These are phyloP conservation scores for Paradoxurus hermaphroditus DNA, from an alignment of 2,113 vertebrate genomes.

Conservation along the genomic window DNA sequence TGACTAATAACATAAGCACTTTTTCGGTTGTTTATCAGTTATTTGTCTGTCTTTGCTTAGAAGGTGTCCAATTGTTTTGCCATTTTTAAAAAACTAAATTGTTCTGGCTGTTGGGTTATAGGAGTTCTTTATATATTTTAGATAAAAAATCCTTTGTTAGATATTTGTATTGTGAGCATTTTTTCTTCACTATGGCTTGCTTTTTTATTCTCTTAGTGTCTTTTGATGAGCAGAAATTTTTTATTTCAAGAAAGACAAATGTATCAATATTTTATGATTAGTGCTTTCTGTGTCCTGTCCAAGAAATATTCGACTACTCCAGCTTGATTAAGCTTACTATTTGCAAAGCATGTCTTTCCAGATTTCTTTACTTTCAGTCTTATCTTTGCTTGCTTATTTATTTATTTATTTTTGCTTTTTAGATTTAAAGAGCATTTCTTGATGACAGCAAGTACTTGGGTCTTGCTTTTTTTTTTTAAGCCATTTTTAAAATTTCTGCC, in stretches of 20 bases:
- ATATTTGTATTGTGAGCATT: not conserved
- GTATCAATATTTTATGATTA: not conserved
- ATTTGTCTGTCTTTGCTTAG: not conserved
- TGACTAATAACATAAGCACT: not conserved
- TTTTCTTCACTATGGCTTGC: not conserved
- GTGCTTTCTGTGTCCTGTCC: not conserved
- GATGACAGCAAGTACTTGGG: not conserved
- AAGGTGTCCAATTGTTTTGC: not conserved
- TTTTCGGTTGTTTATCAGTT: not conserved
- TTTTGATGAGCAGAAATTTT: not conserved
- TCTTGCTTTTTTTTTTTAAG: not conserved
- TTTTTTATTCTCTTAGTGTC: not conserved
- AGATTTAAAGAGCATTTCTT: slow-evolving; percentile 8
- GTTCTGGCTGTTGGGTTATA: not conserved
- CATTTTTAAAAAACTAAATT: not conserved
- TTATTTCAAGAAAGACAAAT: not conserved
- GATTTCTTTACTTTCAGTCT: not conserved
- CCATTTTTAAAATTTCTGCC: not conserved
- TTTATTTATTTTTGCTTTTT: not conserved
- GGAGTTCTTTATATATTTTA: not conserved
- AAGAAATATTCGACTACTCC: not conserved
- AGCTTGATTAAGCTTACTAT: not conserved
- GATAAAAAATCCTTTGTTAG: not conserved
- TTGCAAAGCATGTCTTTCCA: not conserved
- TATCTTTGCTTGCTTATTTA: not conserved